Base-by-base conservation (phyloP, 2,113 vertebrate genomes). In the Callaeas wilsoni region DNA sequence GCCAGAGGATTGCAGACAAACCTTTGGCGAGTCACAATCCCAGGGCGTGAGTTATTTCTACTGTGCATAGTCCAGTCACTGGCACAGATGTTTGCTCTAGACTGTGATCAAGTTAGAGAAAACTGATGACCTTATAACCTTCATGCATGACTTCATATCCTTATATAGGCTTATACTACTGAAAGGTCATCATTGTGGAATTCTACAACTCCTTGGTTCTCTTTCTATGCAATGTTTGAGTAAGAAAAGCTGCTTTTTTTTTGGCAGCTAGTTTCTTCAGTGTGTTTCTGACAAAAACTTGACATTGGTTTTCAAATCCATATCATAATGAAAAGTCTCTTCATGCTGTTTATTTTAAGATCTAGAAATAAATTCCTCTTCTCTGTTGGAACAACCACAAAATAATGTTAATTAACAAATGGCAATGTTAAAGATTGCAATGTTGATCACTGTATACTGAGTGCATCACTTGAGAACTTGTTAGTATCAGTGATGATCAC, bases 321-420 rank as follows among this genome's bases (percentile, higher is more conserved):
- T 33, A 65, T 49, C 33, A 55, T 32, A 81, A 69, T 35, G 33
- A 70, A 94, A 87, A 67, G 7, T 13, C 46, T 77, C 65, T 83
- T 86, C 42, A 62, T 57, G 37, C 7, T 65, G 4, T 76, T 86
- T 52, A 47, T 89, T 85, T 92, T 84, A 75, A 83, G 30, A 63
- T 56, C 35, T 71, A 39, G 49, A 64, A 89, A 63, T 49, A 46
- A 57, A 82, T 56, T 84, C 6, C 2, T 89, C 41, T 63, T 68
- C 47, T 68, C 15, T 84, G 37, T 75, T 87, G 81, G 25, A 93
- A 44, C 25, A 95, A 60, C 49, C 10, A 91, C 29, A 89, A 82
- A 94, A 93, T 87, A 65, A 77, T 78, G 52, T 59, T 91, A 87
- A 89, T 82, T 89, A 78, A 74, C 15, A 93, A 93, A 89, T 70